These are phyloP conservation scores for Darevskia mixta DNA, from an alignment of 2,797 vertebrate species.

Conservation along the genomic window DNA sequence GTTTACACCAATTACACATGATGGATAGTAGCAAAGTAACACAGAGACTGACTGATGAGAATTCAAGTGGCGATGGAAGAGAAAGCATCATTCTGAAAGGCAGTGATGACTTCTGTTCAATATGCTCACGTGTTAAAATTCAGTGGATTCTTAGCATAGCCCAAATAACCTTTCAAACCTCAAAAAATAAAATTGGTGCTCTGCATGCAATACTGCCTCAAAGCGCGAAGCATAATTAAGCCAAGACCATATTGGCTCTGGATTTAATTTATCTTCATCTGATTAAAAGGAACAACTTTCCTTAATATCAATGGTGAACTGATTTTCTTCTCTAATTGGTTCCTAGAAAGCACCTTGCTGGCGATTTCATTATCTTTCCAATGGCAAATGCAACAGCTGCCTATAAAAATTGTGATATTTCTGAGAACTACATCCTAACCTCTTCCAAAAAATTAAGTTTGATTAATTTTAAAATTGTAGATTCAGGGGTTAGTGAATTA, in stretches of 20 bases:
- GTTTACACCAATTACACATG: constrained; percentile 29
- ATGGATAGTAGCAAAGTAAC: constrained; percentile 39
- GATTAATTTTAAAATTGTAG: background rate
- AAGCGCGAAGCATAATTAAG: constrained; percentile 2
- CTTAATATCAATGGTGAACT: background rate
- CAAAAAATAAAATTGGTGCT: background rate
- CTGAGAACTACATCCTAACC: background rate
- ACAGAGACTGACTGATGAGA: background rate
- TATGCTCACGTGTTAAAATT: constrained; percentile 59
- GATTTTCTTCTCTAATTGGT: background rate
- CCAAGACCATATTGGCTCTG: rapidly evolving
- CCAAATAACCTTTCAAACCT: constrained; percentile 33
- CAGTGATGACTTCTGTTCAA: constrained; percentile 47
- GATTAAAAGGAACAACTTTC: background rate
- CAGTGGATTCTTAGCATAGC: background rate
- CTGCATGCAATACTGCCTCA: constrained; percentile 6
- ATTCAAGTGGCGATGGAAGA: constrained; percentile 4
- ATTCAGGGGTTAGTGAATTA: background rate
- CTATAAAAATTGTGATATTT: background rate
- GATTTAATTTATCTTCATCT: constrained; percentile 38
- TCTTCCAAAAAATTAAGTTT: background rate
- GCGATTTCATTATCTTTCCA: background rate
- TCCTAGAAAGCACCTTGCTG: background rate
- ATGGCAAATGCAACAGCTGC: background rate
- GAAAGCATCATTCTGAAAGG: background rate